phyloP scores from a whole-genome alignment of 2,888 invertebrate genomes.

The Biston betularia region DNA sequence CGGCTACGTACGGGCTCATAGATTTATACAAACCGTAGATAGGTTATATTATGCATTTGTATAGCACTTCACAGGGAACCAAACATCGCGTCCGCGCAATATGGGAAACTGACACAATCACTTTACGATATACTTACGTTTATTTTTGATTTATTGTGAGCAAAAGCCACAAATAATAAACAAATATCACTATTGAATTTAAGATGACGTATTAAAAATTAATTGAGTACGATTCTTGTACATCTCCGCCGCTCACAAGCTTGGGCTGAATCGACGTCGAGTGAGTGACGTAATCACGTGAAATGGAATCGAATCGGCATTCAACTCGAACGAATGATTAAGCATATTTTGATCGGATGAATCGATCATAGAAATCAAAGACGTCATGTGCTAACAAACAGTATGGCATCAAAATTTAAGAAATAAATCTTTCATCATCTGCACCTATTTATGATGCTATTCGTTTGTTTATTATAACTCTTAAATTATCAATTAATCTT shows the following conservation, averaged over 20 bases:
- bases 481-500: too few relatives aligned
- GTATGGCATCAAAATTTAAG: conserved; percentile 1
- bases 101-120: conserved; percentile 51
- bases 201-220: conserved; percentile 82
- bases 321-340: too few relatives aligned
- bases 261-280: conserved; percentile 59
- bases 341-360: not conserved
- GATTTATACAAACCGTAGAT: conserved; percentile 78
- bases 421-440: too few relatives aligned
- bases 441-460: too few relatives aligned
- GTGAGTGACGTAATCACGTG: conserved; percentile 68
- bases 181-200: conserved; percentile 65
- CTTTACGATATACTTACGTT: conserved; percentile 72
- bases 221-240: conserved; percentile 75
- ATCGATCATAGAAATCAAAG: not conserved
- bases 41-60: conserved; percentile 85
- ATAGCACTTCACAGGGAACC: conserved; percentile 77
- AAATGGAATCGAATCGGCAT: conserved; percentile 40
- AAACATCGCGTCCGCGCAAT: conserved; percentile 75
- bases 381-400: too few relatives aligned
- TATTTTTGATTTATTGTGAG: conserved; percentile 60
- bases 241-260: conserved; percentile 76
- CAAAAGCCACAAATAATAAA: conserved; percentile 59
- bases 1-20: conserved; percentile 60
- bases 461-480: too few relatives aligned